phyloP scores from a whole-genome alignment of 1,140 invertebrate genomes.

The Macrosteles quadrilineatus region DNA sequence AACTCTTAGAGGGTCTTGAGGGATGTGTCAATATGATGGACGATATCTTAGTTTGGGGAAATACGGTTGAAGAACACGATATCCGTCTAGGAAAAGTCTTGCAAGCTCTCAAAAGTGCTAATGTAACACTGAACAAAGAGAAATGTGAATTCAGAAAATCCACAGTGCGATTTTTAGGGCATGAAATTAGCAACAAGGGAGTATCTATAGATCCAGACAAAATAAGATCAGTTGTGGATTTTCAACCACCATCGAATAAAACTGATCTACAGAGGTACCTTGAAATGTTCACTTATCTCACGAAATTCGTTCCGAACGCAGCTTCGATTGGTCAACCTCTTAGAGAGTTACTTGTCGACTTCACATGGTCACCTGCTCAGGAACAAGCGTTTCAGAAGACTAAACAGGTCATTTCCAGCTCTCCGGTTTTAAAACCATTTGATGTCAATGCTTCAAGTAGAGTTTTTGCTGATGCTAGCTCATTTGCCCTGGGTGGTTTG shows the following conservation, averaged over 20 bases:
- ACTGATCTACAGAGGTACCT: background rate
- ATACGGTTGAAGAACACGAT: conserved; percentile 19
- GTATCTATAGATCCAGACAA: conserved; percentile 16
- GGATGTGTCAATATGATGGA: conserved; percentile 15
- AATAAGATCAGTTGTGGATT: conserved; percentile 21
- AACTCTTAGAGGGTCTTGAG: conserved; percentile 11
- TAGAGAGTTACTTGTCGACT: conserved; percentile 5
- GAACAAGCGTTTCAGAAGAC: background rate
- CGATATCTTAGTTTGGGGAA: conserved; percentile 19
- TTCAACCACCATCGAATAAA: background rate
- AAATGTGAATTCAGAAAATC: conserved; percentile 29
- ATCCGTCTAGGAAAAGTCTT: background rate
- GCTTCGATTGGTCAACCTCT: background rate
- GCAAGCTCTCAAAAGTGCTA: background rate
- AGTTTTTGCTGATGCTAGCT: background rate
- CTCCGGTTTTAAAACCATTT: background rate
- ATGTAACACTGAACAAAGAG: conserved; percentile 26
- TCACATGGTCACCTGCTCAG: background rate
- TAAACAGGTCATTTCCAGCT: background rate
- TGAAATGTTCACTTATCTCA: background rate
- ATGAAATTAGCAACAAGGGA: conserved; percentile 2
- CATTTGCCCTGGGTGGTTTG: background rate
- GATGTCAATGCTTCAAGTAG: background rate
- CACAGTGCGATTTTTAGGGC: background rate
- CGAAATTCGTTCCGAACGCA: background rate